Base-by-base conservation (phyloP, 1,140 invertebrate species). In the Coptotermes formosanus region DNA sequence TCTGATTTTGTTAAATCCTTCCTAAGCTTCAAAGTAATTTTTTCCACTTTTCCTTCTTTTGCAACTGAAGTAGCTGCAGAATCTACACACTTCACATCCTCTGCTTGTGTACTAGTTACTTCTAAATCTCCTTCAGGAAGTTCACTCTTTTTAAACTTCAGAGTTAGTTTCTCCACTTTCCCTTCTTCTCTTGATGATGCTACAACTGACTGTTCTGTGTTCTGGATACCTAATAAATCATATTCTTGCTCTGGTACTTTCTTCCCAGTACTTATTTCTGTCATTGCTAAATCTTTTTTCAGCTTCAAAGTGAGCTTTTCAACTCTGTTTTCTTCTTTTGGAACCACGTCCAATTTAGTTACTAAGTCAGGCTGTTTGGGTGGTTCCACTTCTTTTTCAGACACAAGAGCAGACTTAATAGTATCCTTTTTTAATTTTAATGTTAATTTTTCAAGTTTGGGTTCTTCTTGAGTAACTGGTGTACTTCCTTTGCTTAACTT, bases 1-100 rank as follows among this genome's bases (percentile, higher is more conserved):
- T 85, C 85, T 9, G 85, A 85, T 48, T 69, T 86, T 52, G 38
- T 69, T 52, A 25, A 64, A 82, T 86, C 82, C 32, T 84, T 86
- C 38, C 83, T 84, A 38, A 86, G 83, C 30, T 83, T 86, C 38
- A 86, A 81, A n/a, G 86, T 86, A 30, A 86, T 48, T 86, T 81
- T 86, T 82, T 86, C 86, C 23, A 84, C 82, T 30, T 75, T 75
- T 30, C 64, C 64, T 75, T 30, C 64, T n/a, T 75, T 75, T 9
- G 64, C 25, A 14, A 30, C 8, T 30, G 25, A 30, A n/a, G 25
- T 55, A 55, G 14, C 14, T 75, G 11, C 25, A 3, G 64, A 30
- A 75, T 75, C 64, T 9, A 30, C 64, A 75, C n/a, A 30, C 9
- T 86, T 69, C 44, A 30, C 85, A 30, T 81, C 38, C 82, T 69